Evolutionary conservation across 1,140 invertebrate genomes (phyloP), one percentile per base, ranked within the genome.

Genomic region (Acromyrmex heyeri): DNA sequence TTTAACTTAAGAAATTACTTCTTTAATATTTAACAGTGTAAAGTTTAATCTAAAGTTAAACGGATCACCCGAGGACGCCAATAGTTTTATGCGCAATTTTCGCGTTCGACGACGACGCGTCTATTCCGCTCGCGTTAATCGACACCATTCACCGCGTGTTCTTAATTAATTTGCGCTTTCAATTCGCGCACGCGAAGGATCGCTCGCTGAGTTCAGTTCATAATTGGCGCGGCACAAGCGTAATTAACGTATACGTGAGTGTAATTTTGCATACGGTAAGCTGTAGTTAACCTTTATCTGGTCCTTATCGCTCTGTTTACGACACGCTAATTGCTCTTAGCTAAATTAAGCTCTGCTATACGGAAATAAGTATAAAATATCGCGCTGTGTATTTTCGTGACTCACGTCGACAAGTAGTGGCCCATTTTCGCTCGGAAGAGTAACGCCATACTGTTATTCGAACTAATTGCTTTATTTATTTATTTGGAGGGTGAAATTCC

Each of bases 191-290:
- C 69, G 69, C 79, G 62, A 83, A 61, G 55, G 55, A 83, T 83
- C 69, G 69, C n/a, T 48, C 24, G 48, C 12, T 12, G 24, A 30
- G 27, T 73, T 48, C 18, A 48, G 79, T 48, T 83, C 69, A 50
- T 83, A 83, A 83, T 83, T 83, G 38, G 55, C 14, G 18, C 69
- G 67, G 24, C 44, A 30, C 55, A 55, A 14, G 38, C 4, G 16
- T 70, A 83, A 83, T 83, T 73, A 83, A 83, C 59, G 65, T 70
- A 73, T 73, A 62, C 55, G 55, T 69, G 53, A 83, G 34, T 62
- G 38, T 83, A 83, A 83, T 83, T 83, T 59, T 61, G 55, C 79
- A 83, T 83, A 83, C 30, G 55, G 55, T 62, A 83, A 83, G 67
- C 79, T 61, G 55, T 73, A 73, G 18, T 83, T 83, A 83, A 83